These are phyloP conservation scores for Plecotus auritus DNA, from an alignment of 2,113 vertebrate species.

Conservation along the genomic window DNA sequence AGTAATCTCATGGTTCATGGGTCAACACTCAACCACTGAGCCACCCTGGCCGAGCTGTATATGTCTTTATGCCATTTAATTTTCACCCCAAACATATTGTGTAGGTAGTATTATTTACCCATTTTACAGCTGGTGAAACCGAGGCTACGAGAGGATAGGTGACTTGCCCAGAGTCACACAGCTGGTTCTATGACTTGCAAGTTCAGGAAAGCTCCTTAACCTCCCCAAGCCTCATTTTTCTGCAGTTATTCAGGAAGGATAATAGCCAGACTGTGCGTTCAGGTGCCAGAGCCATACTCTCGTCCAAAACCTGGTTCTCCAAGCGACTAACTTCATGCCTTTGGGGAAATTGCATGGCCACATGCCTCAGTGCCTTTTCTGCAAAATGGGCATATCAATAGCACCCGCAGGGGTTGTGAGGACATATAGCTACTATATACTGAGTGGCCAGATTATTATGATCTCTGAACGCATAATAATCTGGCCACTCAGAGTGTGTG, in stretches of 20 bases:
- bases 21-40: too few species aligned
- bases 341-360: not conserved
- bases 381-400: not conserved
- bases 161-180: not conserved
- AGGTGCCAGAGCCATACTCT: not conserved
- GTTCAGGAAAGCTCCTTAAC: not conserved
- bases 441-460: too few species aligned
- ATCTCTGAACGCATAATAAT: too few species aligned
- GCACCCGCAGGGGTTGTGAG: not conserved
- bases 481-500: too few species aligned
- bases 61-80: not conserved
- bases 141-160: not conserved
- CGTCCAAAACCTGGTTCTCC: not conserved
- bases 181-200: not conserved
- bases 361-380: not conserved
- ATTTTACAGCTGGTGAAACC: not conserved
- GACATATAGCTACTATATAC: not conserved
- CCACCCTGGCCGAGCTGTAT: not conserved
- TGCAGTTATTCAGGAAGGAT: not conserved
- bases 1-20: too few species aligned
- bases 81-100: not conserved
- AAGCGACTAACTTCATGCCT: not conserved
- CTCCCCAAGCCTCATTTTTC: not conserved
- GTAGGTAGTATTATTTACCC: not conserved
- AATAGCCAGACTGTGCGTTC: rapidly evolving